Evolutionary conservation across 1,140 invertebrate genomes (phyloP), one percentile per base, ranked within the genome.

Genomic region (Drosophila repletoides): DNA sequence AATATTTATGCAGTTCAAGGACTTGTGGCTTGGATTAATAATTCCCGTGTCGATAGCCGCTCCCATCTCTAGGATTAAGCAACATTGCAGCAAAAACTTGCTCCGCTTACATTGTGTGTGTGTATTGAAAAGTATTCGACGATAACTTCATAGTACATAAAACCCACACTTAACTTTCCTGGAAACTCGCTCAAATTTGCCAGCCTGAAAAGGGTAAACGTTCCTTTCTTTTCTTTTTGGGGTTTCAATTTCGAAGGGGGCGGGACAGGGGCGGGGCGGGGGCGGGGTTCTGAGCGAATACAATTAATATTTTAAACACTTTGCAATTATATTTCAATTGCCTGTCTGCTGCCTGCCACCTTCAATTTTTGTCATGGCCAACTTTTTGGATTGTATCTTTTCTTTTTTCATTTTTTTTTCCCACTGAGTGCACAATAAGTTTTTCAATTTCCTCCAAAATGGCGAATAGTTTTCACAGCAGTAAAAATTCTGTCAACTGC

Each of bases 111-210:
- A 76, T 76, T 29, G 43, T 46, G 43, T 14, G n/a, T n/a, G n/a
- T 67, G 65, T 65, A 64, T 77, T 70, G 59, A 36, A 70, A 52
- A 84, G 59, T 74, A 61, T 66, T 74, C 63, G 28, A 36, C 43
- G 52, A 29, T 9, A 40, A 12, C 60, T 46, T 34, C 43, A 34
- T 14, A 33, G 5, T 14, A 38, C 31, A 19, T 1, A 10, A 46
- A 15, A 29, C 52, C 3, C 40, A 19, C 4, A 15, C 9, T 51
- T 29, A 15, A 14, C 14, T 21, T 28, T 26, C n/a, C n/a, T n/a
- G n/a, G n/a, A n/a, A n/a, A n/a, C n/a, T n/a, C n/a, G n/a, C n/a
- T n/a, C n/a, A n/a, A n/a, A n/a, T n/a, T n/a, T n/a, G n/a, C n/a
- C n/a, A n/a, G n/a, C n/a, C n/a, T n/a, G n/a, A n/a, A n/a, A n/a